phyloP scores from a whole-genome alignment of 2,113 vertebrate genomes.

The Bolborhynchus lineola region DNA sequence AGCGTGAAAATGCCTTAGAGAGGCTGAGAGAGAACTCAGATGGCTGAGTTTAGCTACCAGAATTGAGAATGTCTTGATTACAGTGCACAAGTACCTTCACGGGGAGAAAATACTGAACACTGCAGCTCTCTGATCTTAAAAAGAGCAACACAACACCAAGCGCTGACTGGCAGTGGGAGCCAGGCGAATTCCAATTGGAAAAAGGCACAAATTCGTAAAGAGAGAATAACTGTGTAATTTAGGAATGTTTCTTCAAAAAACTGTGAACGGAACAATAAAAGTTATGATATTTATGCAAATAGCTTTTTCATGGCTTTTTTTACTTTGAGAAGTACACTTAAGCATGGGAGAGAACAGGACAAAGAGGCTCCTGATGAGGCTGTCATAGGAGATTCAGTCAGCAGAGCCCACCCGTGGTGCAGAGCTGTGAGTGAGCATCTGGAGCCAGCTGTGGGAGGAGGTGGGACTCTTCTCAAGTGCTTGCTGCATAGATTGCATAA shows the following conservation, averaged over 20 bases:
- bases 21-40: neutral
- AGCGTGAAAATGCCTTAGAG: constrained; percentile 37
- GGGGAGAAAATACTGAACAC: neutral
- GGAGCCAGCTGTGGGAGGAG: neutral
- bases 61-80: neutral
- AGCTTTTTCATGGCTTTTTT: constrained; percentile 1
- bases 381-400: neutral
- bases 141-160: neutral
- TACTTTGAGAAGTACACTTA: neutral
- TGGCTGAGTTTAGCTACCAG: neutral
- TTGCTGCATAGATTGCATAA: accelerated
- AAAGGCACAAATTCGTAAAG: constrained; percentile 13
- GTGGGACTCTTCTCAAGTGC: neutral
- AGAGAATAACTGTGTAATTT: constrained; percentile 31
- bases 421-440: neutral
- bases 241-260: constrained; percentile 49
- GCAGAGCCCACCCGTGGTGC: neutral
- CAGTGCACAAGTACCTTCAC: neutral
- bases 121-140: neutral
- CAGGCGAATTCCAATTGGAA: constrained; percentile 28
- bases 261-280: constrained; percentile 56
- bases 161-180: neutral
- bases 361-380: neutral
- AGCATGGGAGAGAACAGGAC: neutral
- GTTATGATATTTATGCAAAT: constrained; percentile 48